Conservation (phyloP, 1,140 invertebrate genomes). For the Calycopis cecrops region DNA sequence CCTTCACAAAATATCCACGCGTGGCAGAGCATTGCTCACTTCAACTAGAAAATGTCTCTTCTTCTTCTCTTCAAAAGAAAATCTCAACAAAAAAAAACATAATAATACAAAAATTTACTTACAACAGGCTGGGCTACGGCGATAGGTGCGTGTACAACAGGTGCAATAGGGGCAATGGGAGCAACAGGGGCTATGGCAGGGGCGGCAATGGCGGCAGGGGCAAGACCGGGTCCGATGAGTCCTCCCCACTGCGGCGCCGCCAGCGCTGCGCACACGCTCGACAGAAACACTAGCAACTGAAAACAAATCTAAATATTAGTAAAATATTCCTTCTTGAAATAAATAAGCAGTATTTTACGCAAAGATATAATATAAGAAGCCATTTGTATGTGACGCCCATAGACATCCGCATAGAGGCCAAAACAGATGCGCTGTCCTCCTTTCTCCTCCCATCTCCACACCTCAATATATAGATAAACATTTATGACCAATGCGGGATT, state of each 20-base stretch:
- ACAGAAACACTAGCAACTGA: conserved; percentile 38
- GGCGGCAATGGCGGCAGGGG: conserved; percentile 28
- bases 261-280: conserved; percentile 33
- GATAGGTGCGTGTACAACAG: conserved; percentile 32
- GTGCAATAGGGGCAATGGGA: conserved; percentile 33
- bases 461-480: too few species aligned
- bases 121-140: conserved; percentile 44
- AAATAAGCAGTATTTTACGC: background rate
- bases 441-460: too few species aligned
- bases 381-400: too few species aligned
- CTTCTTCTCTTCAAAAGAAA: too few species aligned
- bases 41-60: too few species aligned
- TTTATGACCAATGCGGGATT: too few species aligned
- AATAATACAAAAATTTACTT: conserved; percentile 18
- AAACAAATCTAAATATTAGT: background rate
- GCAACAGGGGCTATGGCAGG: conserved; percentile 17
- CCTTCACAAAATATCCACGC: too few species aligned
- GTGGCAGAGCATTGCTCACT: too few species aligned
- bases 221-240: conserved; percentile 20
- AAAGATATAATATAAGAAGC: conserved; percentile 12
- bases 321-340: too few species aligned
- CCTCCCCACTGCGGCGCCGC: conserved; percentile 31
- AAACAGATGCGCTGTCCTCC: too few species aligned
- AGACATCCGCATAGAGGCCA: too few species aligned
- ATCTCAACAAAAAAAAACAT: too few species aligned